phyloP scores from a whole-genome alignment of 2,888 invertebrate genomes.

The Eristalis tenax region DNA sequence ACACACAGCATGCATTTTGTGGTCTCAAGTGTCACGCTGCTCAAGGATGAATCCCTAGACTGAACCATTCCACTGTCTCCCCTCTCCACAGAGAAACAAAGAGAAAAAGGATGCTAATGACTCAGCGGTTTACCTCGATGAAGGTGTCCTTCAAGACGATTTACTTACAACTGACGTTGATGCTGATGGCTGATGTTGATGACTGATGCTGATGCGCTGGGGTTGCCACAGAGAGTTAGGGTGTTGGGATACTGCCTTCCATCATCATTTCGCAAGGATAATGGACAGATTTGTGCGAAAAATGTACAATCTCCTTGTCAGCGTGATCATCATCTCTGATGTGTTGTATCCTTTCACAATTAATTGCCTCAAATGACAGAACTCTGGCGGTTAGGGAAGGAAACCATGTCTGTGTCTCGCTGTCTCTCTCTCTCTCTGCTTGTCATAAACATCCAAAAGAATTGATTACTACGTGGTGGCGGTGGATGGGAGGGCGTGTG shows the following conservation, averaged over 20 bases:
- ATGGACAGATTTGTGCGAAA: slow-evolving; percentile 23
- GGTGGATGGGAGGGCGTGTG: neutral
- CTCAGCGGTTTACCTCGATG: slow-evolving; percentile 4
- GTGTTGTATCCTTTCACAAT: slow-evolving; percentile 35
- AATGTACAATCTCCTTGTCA: slow-evolving; percentile 1
- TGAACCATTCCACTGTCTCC: neutral
- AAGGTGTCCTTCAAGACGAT: slow-evolving; percentile 5
- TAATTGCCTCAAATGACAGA: slow-evolving; percentile 42
- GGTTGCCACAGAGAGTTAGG: too few species aligned
- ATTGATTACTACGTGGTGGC: slow-evolving; percentile 18
- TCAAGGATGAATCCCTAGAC: neutral
- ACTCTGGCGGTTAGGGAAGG: too few species aligned
- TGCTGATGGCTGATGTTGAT: neutral
- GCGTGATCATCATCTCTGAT: slow-evolving; percentile 6
- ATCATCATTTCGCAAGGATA: slow-evolving; percentile 12
- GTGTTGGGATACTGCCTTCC: neutral
- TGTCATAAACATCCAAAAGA: slow-evolving; percentile 34
- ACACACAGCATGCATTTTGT: neutral
- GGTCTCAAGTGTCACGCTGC: slow-evolving; percentile 2
- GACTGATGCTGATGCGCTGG: neutral
- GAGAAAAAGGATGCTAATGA: slow-evolving; percentile 26
- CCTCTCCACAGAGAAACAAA: neutral
- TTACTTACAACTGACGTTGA: slow-evolving; percentile 15
- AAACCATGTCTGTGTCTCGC: too few species aligned
- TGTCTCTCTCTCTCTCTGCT: neutral